Percentiles rank a stretch among this genome's conserved stretches.
Conservation (phyloP, 1,140 invertebrate genomes). For the Palaemon carinicauda region DNA sequence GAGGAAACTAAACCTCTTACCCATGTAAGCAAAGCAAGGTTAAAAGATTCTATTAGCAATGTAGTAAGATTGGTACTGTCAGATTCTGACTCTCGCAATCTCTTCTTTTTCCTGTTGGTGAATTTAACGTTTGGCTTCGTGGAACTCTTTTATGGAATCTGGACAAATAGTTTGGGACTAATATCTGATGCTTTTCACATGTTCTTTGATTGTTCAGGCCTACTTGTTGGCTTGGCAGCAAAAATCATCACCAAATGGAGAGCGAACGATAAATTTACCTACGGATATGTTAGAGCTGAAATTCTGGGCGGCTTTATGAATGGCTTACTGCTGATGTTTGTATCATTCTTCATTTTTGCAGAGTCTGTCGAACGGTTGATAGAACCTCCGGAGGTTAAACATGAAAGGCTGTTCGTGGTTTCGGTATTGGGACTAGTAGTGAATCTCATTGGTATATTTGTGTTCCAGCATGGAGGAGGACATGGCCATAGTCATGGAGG, state of each 20-base stretch:
- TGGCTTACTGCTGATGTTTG: slow-evolving; percentile 92
- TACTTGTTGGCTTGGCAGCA: slow-evolving; percentile 91
- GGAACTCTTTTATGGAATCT: slow-evolving; percentile 92
- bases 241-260: slow-evolving; percentile 84
- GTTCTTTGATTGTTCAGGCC: slow-evolving; percentile 98
- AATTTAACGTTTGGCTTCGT: slow-evolving; percentile 97
- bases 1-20: slow-evolving; percentile 50
- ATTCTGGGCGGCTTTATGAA: slow-evolving; percentile 96
- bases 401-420: slow-evolving; percentile 89
- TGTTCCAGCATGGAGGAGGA: slow-evolving; percentile 86
- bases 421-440: slow-evolving; percentile 92
- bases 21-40: slow-evolving; percentile 22
- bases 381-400: slow-evolving; percentile 94
- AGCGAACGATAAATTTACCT: slow-evolving; percentile 92
- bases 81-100: slow-evolving; percentile 90
- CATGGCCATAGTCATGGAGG: slow-evolving; percentile 64
- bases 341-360: slow-evolving; percentile 95
- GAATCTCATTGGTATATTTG: slow-evolving; percentile 95
- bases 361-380: slow-evolving; percentile 91
- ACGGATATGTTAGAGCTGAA: slow-evolving; percentile 95
- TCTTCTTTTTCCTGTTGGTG: slow-evolving; percentile 92
- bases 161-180: slow-evolving; percentile 92
- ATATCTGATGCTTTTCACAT: slow-evolving; percentile 99
- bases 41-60: slow-evolving; percentile 40
- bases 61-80: slow-evolving; percentile 90